Conservation (phyloP, 1,140 invertebrate species). For the Camponotus vicinus region DNA sequence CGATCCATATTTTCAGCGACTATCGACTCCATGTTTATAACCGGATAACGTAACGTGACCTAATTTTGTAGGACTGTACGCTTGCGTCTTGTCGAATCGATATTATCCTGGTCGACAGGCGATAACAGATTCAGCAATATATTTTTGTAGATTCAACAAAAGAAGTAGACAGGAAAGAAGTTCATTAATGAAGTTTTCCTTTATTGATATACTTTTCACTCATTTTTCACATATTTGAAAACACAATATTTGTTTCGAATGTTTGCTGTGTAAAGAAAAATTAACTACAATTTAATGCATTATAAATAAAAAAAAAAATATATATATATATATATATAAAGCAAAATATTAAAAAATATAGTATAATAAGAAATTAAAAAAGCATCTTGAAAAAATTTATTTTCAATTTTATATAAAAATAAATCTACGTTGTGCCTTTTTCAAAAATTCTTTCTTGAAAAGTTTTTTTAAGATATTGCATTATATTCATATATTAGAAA, state of each 20-base stretch:
- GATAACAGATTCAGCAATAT: background rate
- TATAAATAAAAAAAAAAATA: background rate
- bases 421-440: background rate
- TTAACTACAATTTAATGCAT: too few species aligned
- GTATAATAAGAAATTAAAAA: background rate
- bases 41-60: slow-evolving; percentile 58
- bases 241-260: too few species aligned
- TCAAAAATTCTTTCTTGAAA: background rate
- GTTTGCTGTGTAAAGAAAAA: too few species aligned
- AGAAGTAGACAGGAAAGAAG: slow-evolving; percentile 38
- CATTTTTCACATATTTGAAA: background rate
- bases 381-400: background rate
- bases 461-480: background rate
- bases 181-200: background rate
- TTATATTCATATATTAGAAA: background rate
- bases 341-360: background rate
- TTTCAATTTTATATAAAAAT: background rate
- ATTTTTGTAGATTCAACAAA: background rate
- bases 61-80: slow-evolving; percentile 42
- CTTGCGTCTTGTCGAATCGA: slow-evolving; percentile 41
- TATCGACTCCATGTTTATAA: slow-evolving; percentile 60
- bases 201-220: background rate
- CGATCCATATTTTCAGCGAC: slow-evolving; percentile 9
- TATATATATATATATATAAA: background rate
- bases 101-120: background rate